Evolutionary conservation across 2,113 vertebrate genomes (phyloP).

Genomic region (Tauraco erythrolophus): DNA sequence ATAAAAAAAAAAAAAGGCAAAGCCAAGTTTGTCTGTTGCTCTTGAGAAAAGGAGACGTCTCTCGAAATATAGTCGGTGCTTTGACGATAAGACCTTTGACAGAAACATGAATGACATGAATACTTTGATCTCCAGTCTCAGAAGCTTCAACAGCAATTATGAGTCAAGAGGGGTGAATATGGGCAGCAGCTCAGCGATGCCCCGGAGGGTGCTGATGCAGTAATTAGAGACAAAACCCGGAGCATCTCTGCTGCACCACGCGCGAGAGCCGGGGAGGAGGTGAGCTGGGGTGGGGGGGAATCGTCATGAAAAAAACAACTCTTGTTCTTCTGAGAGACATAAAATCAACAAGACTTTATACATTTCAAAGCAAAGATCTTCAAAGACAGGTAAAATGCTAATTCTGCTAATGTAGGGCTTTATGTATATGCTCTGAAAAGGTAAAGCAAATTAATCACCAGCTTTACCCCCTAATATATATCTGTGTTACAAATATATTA

Average conservation of each 20-base stretch:
- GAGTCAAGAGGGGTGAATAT: conserved; percentile 62
- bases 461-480: conserved; percentile 56
- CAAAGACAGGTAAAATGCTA: conserved; percentile 76
- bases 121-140: conserved; percentile 65
- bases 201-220: conserved; percentile 13
- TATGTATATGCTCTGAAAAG: conserved; percentile 74
- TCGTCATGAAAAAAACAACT: neutral
- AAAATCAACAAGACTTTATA: conserved; percentile 29
- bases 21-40: conserved; percentile 14
- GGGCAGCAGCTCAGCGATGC: conserved; percentile 52
- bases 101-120: conserved; percentile 51
- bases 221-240: conserved; percentile 47
- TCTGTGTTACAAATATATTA: conserved; percentile 67
- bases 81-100: conserved; percentile 57
- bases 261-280: neutral
- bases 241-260: neutral
- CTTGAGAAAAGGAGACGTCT: conserved; percentile 12
- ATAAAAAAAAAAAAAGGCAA: neutral
- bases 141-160: conserved; percentile 60
- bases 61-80: conserved; percentile 44
- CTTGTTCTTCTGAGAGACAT: conserved; percentile 26
- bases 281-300: neutral
- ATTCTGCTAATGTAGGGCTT: conserved; percentile 72
- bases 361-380: conserved; percentile 77
- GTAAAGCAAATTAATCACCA: conserved; percentile 69